A percentile compares a stretch with the other conserved stretches of the same genome.
Conservation (phyloP, 2,113 vertebrate genomes). For the Oenanthe oenanthe region DNA sequence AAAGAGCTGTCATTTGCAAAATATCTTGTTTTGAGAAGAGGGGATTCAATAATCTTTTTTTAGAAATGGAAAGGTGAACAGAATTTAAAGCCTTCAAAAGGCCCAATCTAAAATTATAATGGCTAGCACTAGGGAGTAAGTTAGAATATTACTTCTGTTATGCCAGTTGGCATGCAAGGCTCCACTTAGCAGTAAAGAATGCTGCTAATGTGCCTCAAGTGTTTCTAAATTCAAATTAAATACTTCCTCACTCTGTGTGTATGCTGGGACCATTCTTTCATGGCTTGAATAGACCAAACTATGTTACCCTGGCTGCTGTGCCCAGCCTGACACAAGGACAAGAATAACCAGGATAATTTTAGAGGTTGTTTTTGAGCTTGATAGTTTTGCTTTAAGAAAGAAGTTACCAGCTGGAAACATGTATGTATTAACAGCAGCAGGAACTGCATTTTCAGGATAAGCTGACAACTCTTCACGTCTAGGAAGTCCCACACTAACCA, state of each 20-base stretch:
- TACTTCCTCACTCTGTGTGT: constrained; percentile 16
- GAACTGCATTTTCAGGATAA: not conserved
- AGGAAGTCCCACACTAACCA: not conserved
- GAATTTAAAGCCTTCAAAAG: constrained; percentile 15
- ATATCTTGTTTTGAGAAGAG: not conserved
- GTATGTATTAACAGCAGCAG: not conserved
- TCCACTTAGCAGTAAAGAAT: constrained; percentile 21
- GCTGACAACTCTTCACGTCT: not conserved
- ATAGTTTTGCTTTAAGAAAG: not conserved
- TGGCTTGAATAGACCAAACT: constrained; percentile 10
- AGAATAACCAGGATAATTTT: not conserved
- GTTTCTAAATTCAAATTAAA: constrained; percentile 59
- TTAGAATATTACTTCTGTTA: constrained; percentile 4
- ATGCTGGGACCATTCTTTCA: not conserved
- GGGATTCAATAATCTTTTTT: not conserved
- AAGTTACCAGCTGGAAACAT: not conserved
- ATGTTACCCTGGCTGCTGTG: not conserved
- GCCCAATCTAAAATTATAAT: not conserved
- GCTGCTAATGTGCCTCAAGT: constrained; percentile 23
- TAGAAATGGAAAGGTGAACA: constrained; percentile 8
- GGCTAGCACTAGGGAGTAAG: not conserved
- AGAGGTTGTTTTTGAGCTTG: not conserved
- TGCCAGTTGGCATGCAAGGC: constrained; percentile 12
- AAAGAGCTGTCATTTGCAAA: constrained; percentile 4
- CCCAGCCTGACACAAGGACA: not conserved